Base-by-base conservation (phyloP, 2,113 vertebrate genomes). In the Paraplagusia blochii region DNA sequence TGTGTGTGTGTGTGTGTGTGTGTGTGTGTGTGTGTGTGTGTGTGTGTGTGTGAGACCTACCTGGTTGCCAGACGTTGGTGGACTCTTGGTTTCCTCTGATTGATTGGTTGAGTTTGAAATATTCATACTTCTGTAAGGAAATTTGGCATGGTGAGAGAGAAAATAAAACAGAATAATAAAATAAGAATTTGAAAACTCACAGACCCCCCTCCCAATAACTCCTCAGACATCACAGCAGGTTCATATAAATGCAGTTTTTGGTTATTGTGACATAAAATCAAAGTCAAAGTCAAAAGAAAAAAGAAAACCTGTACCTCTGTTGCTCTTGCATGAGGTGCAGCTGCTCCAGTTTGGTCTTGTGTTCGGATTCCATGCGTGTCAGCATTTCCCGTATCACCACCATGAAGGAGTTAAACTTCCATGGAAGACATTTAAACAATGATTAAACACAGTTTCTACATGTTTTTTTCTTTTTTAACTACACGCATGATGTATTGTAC, bases 331-430 rank as follows among this genome's bases (percentile, higher is more conserved):
- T 98, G 74, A 89, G 55, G 58, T 99, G 96, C 65, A 99, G 90
- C 71, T 99, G 97, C 61, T 99, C 97, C 84, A 99, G 86, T 82
- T 99, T 99, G 58, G 94, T 97, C 90, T 96, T 98, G 85, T 99
- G 97, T 54, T 99, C 97, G 13, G 88, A 69, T 85, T 99, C 97
- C 92, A 99, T 89, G 79, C 91, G 93, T 77, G 47, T 91, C 82
- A 99, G 88, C 97, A 99, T 98, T 44, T 99, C 97, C 80, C 90
- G 94, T 86, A 99, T 96, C 58, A 99, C 94, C 54, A 87, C 87
- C 92, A 98, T 99, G 87, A 98, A 99, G 44, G 97, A 95, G 88
- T 93, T 99, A 86, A 99, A 99, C 97, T 99, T 72, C 54, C 79
- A 87, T 13, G 45, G 11, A 11, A 15, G n/a, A 43, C 9, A 18